Percentiles rank a stretch among this genome's conserved stretches.
Evolutionary conservation across 2,113 vertebrate species (phyloP).

Genomic region (Calidris pugnax): DNA sequence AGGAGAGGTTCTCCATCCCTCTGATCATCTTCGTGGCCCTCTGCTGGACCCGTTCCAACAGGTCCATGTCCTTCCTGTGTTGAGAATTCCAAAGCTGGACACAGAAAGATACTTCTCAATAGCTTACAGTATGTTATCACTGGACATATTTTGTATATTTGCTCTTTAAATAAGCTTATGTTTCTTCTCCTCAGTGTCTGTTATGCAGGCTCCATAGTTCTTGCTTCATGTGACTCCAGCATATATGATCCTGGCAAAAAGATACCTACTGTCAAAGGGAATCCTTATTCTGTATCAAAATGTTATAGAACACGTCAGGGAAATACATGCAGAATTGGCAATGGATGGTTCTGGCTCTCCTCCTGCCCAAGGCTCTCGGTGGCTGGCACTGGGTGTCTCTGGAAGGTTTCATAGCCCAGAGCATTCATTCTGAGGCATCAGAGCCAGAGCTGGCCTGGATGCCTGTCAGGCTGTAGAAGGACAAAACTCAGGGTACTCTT

Average conservation of each 20-base stretch:
- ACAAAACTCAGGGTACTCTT: background rate
- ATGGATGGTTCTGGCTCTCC: background rate
- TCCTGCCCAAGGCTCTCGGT: background rate
- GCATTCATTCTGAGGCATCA: background rate
- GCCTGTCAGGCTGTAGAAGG: background rate
- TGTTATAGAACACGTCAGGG: background rate
- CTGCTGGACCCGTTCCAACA: too few species aligned
- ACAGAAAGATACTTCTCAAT: background rate
- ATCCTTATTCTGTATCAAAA: background rate
- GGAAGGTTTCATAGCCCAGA: background rate
- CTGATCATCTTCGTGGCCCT: too few species aligned
- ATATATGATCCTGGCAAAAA: background rate
- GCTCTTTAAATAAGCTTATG: background rate
- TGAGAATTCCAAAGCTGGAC: too few species aligned
- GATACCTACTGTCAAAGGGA: background rate
- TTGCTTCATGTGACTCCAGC: background rate
- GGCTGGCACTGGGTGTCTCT: background rate
- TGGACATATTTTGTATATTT: background rate
- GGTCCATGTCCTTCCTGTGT: too few species aligned
- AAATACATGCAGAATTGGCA: background rate
- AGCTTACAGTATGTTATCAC: background rate
- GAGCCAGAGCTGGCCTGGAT: background rate
- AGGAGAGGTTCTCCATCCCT: too few species aligned
- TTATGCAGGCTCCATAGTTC: background rate
- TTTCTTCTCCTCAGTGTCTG: background rate